Conservation (phyloP, 2,888 invertebrate species). For the Xestia ashworthii region DNA sequence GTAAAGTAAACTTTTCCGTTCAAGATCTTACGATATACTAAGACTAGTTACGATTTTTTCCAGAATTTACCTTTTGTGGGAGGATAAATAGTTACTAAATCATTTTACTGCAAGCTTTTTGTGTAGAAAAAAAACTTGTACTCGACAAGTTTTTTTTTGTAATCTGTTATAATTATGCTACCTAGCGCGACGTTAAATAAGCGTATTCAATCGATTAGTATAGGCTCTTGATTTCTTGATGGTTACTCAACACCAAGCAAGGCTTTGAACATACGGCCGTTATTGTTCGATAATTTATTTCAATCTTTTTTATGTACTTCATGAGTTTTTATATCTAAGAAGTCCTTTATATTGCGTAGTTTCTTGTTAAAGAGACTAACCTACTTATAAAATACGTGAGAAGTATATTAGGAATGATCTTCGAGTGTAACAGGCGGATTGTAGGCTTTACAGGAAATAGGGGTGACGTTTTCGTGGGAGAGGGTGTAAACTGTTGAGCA, state of each 20-base stretch:
- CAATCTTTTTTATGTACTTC: not conserved
- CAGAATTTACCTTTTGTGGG: too few relatives aligned
- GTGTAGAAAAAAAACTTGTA: too few relatives aligned
- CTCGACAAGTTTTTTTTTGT: not conserved
- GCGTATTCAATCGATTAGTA: not conserved
- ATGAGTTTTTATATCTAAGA: not conserved
- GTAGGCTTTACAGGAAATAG: constrained; percentile 69
- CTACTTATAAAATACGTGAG: constrained; percentile 21
- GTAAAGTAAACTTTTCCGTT: not conserved
- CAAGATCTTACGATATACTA: not conserved
- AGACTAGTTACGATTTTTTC: not conserved
- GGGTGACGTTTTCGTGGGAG: constrained; percentile 78
- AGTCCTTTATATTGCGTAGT: not conserved
- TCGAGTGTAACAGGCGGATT: constrained; percentile 60
- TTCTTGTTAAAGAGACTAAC: not conserved
- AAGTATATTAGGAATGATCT: constrained; percentile 50
- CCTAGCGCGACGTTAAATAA: not conserved
- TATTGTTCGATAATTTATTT: not conserved
- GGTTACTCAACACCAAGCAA: too few relatives aligned
- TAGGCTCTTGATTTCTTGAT: not conserved
- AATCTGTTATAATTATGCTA: not conserved
- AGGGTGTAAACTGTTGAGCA: constrained; percentile 89
- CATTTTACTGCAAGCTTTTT: not conserved
- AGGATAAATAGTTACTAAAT: not conserved
- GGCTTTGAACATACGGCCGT: constrained; percentile 1